phyloP scores from a whole-genome alignment of 1,140 invertebrate genomes.

The Hypsibius dujardini region DNA sequence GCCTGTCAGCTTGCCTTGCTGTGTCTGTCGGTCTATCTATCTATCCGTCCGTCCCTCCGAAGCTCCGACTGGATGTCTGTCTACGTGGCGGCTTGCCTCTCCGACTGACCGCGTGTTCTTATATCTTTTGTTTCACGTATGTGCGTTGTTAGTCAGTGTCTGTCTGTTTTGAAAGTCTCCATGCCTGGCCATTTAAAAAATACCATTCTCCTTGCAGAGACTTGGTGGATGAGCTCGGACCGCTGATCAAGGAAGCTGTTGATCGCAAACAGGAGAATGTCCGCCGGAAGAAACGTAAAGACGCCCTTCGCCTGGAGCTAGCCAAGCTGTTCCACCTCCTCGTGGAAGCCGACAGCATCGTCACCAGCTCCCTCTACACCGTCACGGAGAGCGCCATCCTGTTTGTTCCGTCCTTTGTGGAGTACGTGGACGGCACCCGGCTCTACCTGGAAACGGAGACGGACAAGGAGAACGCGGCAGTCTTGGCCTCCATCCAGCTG shows the following conservation, averaged over 20 bases:
- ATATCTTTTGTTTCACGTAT: too few species aligned
- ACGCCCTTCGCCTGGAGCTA: slow-evolving; percentile 73
- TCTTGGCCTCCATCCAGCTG: slow-evolving; percentile 59
- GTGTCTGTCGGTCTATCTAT: too few species aligned
- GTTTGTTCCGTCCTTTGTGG: slow-evolving; percentile 54
- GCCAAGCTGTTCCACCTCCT: slow-evolving; percentile 76
- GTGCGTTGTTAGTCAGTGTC: too few species aligned
- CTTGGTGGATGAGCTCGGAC: slow-evolving; percentile 80
- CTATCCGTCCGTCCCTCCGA: too few species aligned
- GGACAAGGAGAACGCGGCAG: slow-evolving; percentile 56
- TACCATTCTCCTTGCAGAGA: slow-evolving; percentile 45
- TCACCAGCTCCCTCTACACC: neutral
- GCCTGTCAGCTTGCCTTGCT: too few species aligned
- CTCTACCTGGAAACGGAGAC: slow-evolving; percentile 69
- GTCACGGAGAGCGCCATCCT: neutral
- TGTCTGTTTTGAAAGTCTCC: too few species aligned
- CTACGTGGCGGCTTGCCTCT: too few species aligned
- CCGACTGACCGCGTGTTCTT: too few species aligned
- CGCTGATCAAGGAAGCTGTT: slow-evolving; percentile 80
- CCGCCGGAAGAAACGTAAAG: slow-evolving; percentile 61
- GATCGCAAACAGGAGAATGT: slow-evolving; percentile 95
- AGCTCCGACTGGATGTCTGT: too few species aligned
- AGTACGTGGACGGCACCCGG: slow-evolving; percentile 83
- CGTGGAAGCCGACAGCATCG: slow-evolving; percentile 49
- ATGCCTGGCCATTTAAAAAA: slow-evolving; percentile 15